A percentile compares a stretch with the other conserved stretches of the same genome.
Conservation (phyloP, 2,797 vertebrate species). For the Melanotaenia nigrans region DNA sequence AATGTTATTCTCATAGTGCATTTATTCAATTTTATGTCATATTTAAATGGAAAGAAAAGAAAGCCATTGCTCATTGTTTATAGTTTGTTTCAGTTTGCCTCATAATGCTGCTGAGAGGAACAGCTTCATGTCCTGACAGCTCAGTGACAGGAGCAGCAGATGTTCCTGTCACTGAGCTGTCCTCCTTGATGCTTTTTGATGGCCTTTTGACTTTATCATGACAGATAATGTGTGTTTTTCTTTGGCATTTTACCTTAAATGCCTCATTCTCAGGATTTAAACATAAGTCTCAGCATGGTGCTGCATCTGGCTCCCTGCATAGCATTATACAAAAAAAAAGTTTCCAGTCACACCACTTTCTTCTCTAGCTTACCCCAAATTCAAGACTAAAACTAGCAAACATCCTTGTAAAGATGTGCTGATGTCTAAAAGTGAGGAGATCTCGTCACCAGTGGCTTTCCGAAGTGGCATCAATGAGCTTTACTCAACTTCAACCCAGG, state of each 20-base stretch:
- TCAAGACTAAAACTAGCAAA: slow-evolving; percentile 1
- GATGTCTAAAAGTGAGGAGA: not conserved
- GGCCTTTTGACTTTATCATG: slow-evolving; percentile 1
- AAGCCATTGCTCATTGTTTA: not conserved
- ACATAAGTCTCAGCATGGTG: not conserved
- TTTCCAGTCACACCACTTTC: not conserved
- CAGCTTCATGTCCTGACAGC: not conserved
- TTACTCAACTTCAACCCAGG: slow-evolving; percentile 2
- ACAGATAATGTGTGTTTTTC: not conserved
- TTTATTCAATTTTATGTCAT: too few species aligned
- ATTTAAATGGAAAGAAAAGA: too few species aligned
- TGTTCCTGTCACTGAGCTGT: not conserved
- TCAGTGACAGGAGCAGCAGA: slow-evolving; percentile 1
- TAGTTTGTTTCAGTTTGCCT: not conserved
- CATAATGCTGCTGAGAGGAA: not conserved
- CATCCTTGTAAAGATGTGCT: not conserved
- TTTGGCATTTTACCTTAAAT: not conserved
- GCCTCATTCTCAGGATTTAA: not conserved
- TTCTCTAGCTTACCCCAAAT: not conserved
- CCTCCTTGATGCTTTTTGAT: not conserved
- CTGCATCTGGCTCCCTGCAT: not conserved
- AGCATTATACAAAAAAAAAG: not conserved
- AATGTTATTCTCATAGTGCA: too few species aligned
- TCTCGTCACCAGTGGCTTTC: slow-evolving; percentile 9
- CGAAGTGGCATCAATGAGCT: not conserved